Percentiles rank a stretch among this genome's conserved stretches.
These are phyloP conservation scores for Excalfactoria chinensis DNA, from an alignment of 2,113 vertebrate species.

Conservation along the genomic window DNA sequence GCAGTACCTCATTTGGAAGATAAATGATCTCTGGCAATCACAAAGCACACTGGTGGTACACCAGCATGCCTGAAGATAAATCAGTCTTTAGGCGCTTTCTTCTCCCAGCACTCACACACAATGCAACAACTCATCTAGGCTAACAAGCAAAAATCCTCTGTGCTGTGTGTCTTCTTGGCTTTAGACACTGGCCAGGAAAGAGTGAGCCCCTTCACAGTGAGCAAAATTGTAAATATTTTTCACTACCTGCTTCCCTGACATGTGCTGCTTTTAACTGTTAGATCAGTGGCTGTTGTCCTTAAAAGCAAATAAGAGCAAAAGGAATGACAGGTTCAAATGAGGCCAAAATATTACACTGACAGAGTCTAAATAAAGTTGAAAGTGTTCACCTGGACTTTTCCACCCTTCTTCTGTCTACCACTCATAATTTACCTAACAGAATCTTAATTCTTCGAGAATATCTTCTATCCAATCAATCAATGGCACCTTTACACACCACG, in stretches of 20 bases:
- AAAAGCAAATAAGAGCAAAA: not conserved
- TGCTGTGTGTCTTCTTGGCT: not conserved
- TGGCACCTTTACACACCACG: not conserved
- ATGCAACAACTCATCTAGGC: fast-evolving
- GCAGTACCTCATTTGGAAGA: not conserved
- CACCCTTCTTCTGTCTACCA: not conserved
- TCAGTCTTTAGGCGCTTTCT: not conserved
- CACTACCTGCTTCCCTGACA: not conserved
- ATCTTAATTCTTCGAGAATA: not conserved
- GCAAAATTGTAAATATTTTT: not conserved
- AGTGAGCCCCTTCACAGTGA: not conserved
- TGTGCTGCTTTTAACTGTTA: not conserved
- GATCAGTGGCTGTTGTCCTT: not conserved
- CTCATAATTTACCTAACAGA: not conserved
- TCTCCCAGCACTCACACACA: not conserved
- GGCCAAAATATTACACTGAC: not conserved
- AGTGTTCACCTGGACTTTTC: not conserved
- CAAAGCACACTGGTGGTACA: not conserved
- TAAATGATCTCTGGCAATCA: not conserved
- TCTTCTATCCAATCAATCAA: not conserved
- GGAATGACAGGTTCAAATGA: not conserved
- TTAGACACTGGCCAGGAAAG: not conserved
- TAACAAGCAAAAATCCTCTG: not conserved
- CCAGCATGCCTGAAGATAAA: not conserved
- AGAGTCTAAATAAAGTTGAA: not conserved